Conservation (phyloP, 92 coral and sea anemone species). For the Anthopleura xanthogrammica region DNA sequence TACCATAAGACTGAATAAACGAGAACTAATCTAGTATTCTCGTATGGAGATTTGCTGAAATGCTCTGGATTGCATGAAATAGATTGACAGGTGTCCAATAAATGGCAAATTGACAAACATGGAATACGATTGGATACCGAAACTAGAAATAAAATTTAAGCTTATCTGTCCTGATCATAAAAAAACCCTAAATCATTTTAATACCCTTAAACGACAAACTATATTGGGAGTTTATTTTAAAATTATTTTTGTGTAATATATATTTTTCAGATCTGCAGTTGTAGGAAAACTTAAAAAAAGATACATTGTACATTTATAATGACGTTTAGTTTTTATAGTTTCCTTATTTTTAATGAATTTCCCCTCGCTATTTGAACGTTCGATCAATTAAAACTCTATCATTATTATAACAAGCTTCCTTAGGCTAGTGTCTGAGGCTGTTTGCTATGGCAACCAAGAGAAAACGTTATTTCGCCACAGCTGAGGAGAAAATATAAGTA, state of each 20-base stretch:
- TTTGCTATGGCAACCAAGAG: not conserved
- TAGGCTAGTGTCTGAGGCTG: not conserved
- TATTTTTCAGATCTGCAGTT: no score
- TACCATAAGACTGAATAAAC: not conserved
- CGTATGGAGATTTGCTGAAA: not conserved
- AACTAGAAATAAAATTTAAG: no score
- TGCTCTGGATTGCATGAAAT: not conserved
- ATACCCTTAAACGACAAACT: no score
- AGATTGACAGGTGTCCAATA: not conserved
- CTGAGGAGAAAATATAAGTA: not conserved
- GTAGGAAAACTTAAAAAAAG: no score
- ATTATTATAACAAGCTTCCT: not conserved
- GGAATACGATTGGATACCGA: no score
- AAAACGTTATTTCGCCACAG: not conserved
- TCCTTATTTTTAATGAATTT: not conserved
- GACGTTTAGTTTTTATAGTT: not conserved
- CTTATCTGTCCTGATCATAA: no score
- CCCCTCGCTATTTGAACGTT: not conserved
- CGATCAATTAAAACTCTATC: not conserved
- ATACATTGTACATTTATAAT: no score
- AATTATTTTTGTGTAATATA: no score
- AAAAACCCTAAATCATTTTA: no score
- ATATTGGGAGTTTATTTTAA: no score
- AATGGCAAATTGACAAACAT: no score
- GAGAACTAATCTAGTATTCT: no score